phyloP scores from a whole-genome alignment of 2,797 vertebrate genomes.

The Characodon lateralis region DNA sequence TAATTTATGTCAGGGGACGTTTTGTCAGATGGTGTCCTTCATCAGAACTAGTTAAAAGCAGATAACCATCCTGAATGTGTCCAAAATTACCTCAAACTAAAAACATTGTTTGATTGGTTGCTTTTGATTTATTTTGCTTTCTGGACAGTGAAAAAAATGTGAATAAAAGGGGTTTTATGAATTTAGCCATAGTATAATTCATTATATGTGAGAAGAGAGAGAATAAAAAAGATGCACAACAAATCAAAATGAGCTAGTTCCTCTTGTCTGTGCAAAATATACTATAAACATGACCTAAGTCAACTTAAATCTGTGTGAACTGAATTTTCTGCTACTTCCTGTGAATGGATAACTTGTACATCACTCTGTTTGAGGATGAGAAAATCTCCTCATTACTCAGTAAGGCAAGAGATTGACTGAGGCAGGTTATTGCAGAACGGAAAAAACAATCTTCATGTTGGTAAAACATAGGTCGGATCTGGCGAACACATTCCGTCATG shows the following conservation, averaged over 20 bases:
- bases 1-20: no score
- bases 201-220: no score
- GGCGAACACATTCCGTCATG: conserved; percentile 17
- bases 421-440: conserved; percentile 35
- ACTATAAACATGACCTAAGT: not conserved
- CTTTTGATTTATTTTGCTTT: no score
- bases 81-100: no score
- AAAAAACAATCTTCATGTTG: conserved; percentile 24
- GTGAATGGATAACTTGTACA: not conserved
- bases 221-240: no score
- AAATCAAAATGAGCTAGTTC: not conserved
- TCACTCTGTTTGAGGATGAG: not conserved
- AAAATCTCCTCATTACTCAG: not conserved
- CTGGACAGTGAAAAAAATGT: no score
- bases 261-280: not conserved
- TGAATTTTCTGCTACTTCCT: not conserved
- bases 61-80: no score
- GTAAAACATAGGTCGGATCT: conserved; percentile 11
- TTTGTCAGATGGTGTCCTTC: no score
- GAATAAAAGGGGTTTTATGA: no score
- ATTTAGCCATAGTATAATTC: no score
- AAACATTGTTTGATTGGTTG: no score
- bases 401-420: conserved; percentile 21
- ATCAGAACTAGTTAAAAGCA: no score
- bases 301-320: not conserved